Percentiles rank a stretch among this genome's conserved stretches.
These are phyloP conservation scores for Calameuta pallipes DNA, from an alignment of 2,888 invertebrate species.

Conservation along the genomic window DNA sequence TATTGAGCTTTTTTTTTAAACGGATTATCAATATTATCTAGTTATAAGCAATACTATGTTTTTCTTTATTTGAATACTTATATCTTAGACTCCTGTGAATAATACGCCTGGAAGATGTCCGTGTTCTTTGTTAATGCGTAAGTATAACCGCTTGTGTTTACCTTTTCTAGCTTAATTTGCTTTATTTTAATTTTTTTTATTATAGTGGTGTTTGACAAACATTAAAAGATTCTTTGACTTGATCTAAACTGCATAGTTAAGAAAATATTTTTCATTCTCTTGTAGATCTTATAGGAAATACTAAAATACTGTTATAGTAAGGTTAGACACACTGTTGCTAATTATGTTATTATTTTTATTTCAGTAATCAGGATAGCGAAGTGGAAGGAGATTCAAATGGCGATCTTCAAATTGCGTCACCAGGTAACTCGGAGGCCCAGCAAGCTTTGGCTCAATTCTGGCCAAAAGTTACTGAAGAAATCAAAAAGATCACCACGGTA, in stretches of 20 bases:
- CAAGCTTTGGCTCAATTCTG: conserved; percentile 83
- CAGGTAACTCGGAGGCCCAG: conserved; percentile 74
- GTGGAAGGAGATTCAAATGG: conserved; percentile 65
- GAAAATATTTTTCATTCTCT: not conserved
- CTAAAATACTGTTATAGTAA: not conserved
- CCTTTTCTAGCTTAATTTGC: conserved; percentile 50
- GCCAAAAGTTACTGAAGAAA: conserved; percentile 84
- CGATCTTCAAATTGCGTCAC: conserved; percentile 63
- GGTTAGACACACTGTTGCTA: not conserved
- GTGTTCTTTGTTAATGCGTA: conserved; percentile 80
- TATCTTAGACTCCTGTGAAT: conserved; percentile 1
- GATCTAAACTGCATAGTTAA: not conserved
- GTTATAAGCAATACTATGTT: conserved; percentile 21
- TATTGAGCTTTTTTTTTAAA: not conserved
- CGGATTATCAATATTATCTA: not conserved
- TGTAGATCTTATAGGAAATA: not conserved
- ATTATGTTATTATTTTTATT: conserved; percentile 20
- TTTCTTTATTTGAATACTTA: conserved; percentile 16
- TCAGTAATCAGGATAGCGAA: conserved; percentile 64
- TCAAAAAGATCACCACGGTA: conserved; percentile 80
- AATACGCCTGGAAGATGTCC: conserved; percentile 70
- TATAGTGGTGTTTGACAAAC: not conserved
- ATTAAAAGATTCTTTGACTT: not conserved
- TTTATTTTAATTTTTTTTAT: conserved; percentile 22
- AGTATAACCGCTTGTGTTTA: conserved; percentile 65